Conservation (phyloP, 2,888 invertebrate genomes). For the Agriopis leucophaearia region DNA sequence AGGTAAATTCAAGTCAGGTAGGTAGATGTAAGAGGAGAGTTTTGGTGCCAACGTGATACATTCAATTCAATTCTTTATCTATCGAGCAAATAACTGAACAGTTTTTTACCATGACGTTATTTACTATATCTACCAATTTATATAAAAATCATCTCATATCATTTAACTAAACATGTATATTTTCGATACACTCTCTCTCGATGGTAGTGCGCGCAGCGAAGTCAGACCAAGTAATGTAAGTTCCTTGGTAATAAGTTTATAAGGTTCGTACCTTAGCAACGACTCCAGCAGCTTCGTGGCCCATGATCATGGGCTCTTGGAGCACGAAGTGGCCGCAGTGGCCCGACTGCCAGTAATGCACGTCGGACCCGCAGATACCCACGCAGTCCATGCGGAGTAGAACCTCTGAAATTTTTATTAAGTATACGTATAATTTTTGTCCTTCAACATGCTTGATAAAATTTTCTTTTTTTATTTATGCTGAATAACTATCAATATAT, state of each 20-base stretch:
- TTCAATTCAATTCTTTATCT: no score
- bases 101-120: no score
- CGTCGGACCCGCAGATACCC: conserved; percentile 99
- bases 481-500: no score
- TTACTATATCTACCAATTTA: no score
- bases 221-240: background rate
- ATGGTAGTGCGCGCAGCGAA: background rate
- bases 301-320: conserved; percentile 96
- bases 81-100: no score
- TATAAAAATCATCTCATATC: no score
- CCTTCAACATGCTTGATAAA: background rate
- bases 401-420: conserved; percentile 88
- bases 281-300: conserved; percentile 96
- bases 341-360: conserved; percentile 96
- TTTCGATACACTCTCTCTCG: no score
- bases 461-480: no score
- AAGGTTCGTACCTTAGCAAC: conserved; percentile 88
- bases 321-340: conserved; percentile 95
- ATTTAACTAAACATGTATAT: no score
- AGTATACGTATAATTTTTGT: background rate
- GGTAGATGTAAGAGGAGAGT: no score
- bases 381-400: conserved; percentile 95
- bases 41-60: no score
- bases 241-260: background rate
- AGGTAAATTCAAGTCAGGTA: no score